Evolutionary conservation across 2,797 vertebrate species (phyloP).

Genomic region (Thamnophis elegans): DNA sequence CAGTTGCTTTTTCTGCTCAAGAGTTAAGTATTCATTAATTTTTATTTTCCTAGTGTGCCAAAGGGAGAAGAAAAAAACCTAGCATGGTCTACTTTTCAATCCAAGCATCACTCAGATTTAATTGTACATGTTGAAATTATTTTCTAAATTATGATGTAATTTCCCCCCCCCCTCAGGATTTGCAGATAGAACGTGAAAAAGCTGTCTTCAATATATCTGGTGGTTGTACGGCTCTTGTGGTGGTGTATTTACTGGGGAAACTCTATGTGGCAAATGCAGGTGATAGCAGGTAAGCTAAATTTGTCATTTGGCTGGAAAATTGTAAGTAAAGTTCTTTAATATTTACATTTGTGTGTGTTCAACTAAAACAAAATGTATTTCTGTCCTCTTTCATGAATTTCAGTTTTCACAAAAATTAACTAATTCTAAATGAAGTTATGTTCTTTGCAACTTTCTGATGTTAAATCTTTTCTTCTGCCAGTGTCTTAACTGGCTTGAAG

Average conservation of each 20-base stretch:
- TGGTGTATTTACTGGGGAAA: slow-evolving; percentile 86
- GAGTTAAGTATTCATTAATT: slow-evolving; percentile 3
- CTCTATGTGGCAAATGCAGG: slow-evolving; percentile 95
- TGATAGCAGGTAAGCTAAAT: slow-evolving; percentile 88
- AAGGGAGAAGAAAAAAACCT: background rate
- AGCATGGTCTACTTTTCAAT: background rate
- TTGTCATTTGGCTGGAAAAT: slow-evolving; percentile 1
- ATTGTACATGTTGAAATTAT: background rate
- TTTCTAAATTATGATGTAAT: slow-evolving; percentile 14
- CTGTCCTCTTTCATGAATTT: background rate
- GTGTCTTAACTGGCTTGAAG: background rate
- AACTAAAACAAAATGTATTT: background rate
- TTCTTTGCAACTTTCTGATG: background rate
- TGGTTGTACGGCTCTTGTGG: slow-evolving; percentile 91
- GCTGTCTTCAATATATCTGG: slow-evolving; percentile 86
- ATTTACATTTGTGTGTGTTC: background rate
- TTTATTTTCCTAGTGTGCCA: slow-evolving; percentile 19
- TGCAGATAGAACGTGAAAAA: slow-evolving; percentile 90
- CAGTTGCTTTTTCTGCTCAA: slow-evolving; percentile 13
- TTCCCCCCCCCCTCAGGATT: slow-evolving; percentile 75
- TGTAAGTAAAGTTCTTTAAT: background rate
- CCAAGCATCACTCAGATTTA: background rate
- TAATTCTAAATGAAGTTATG: background rate
- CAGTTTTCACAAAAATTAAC: background rate
- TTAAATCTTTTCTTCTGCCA: background rate